A percentile compares a stretch with the other conserved stretches of the same genome.
phyloP scores from a whole-genome alignment of 2,888 invertebrate species.

The Rugalucina vietnamica region DNA sequence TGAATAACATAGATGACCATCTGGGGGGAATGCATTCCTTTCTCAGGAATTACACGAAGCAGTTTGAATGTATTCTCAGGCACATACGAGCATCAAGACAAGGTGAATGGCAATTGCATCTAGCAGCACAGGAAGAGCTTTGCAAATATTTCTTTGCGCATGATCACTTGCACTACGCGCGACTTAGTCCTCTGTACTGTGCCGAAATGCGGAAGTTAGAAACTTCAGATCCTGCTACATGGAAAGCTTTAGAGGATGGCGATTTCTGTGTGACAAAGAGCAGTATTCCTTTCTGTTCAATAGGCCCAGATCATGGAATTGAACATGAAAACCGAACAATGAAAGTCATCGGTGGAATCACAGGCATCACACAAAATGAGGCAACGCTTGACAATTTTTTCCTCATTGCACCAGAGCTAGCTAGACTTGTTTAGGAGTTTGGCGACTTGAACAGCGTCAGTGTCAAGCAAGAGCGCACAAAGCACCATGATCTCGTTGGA shows the following conservation, averaged over 20 bases:
- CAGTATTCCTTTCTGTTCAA: constrained; percentile 9
- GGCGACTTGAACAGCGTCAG: background rate
- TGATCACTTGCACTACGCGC: background rate
- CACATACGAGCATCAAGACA: background rate
- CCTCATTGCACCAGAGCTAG: background rate
- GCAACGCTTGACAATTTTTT: background rate
- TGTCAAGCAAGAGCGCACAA: background rate
- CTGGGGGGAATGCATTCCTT: constrained; percentile 1
- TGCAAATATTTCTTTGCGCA: constrained; percentile 4
- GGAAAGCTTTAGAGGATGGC: background rate
- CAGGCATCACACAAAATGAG: background rate
- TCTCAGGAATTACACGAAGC: background rate
- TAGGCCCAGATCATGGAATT: background rate
- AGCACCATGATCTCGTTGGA: background rate
- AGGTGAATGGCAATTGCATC: constrained; percentile 5
- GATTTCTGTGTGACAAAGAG: constrained; percentile 9
- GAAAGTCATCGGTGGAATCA: background rate
- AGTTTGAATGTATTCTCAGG: constrained; percentile 7
- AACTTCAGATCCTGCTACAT: background rate
- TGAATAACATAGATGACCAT: background rate
- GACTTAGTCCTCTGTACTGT: background rate
- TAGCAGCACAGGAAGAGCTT: constrained; percentile 1
- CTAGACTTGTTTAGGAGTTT: background rate
- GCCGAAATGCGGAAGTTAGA: background rate
- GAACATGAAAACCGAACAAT: background rate